Evolutionary conservation across 2,888 invertebrate species (phyloP).

Genomic region (Ichneumon xanthorius): DNA sequence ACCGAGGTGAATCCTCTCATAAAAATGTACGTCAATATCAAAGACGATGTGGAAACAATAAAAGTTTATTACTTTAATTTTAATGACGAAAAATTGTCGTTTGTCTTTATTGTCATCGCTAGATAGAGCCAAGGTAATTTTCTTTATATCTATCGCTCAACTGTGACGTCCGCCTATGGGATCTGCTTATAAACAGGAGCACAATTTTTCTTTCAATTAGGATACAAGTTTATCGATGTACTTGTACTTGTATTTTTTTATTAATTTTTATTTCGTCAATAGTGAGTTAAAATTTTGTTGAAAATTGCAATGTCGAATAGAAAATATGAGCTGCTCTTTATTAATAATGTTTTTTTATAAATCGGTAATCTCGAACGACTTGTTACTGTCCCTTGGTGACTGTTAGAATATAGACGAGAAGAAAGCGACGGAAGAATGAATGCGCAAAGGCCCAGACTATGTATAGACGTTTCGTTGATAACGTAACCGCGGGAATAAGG

Average conservation of each 20-base stretch:
- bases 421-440: slow-evolving; percentile 63
- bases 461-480: slow-evolving; percentile 73
- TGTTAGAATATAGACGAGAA: not conserved
- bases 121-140: not conserved
- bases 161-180: too few species aligned
- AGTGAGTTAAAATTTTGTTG: too few species aligned
- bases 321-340: not conserved
- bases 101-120: not conserved
- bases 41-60: slow-evolving; percentile 34
- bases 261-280: too few species aligned
- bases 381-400: not conserved
- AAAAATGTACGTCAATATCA: slow-evolving; percentile 14
- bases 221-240: not conserved
- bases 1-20: not conserved
- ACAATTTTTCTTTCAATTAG: not conserved
- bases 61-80: slow-evolving; percentile 58
- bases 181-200: too few species aligned
- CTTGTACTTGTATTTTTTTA: not conserved
- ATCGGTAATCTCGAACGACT: not conserved
- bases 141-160: not conserved
- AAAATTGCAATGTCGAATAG: not conserved
- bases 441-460: slow-evolving; percentile 58
- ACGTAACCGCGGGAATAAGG: slow-evolving; percentile 82
- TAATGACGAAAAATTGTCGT: not conserved
- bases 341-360: not conserved